Base-by-base conservation (phyloP, 1,140 invertebrate genomes). In the Tetranychus cinnabarinus region DNA sequence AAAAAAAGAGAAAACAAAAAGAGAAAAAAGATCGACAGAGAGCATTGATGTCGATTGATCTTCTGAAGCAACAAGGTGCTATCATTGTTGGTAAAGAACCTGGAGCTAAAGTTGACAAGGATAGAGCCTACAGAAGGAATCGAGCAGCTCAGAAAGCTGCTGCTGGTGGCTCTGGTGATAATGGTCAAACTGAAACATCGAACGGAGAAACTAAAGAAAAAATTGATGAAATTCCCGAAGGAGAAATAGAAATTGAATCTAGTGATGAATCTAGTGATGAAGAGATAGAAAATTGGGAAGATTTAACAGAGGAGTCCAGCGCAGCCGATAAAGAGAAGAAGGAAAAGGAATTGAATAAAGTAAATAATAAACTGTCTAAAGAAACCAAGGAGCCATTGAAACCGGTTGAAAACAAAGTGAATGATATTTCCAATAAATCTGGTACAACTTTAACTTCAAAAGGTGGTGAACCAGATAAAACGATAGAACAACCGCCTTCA, bases 31-130 rank as follows among this genome's bases (percentile, higher is more conserved):
- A 69, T 48, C 89, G 87, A 69, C 83, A 87, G 66, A 79, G 83
- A 63, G 84, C 85, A 1, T 77, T 89, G 71, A 85, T 85, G 47
- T 81, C 90, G 76, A 74, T 97, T 52, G 86, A 93, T 61, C 81
- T 83, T 3, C 74, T 91, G 42, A 88, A 88, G 74, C 85, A 84
- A 37, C 83, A 88, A 72, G 88, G 88, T 46, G 74, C 76, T 58
- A 79, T 80, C 56, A 79, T 86, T 4, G 86, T 86, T 70, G 56
- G 52, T 15, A 65, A 63, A 39, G 64, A 61, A 34, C 59, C 56
- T 35, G 62, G 62, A 36, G 65, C 66, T 56, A 65, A 72, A 54
- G 57, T 48, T 57, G 57, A 50, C n/a, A 59, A 46, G 8, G 15
- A 58, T 34, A 23, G 15, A 50, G 62, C 37, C 7, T 52, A 52